These are phyloP conservation scores for Pseudomyrmex concolor DNA, from an alignment of 1,140 invertebrate species.

Conservation along the genomic window DNA sequence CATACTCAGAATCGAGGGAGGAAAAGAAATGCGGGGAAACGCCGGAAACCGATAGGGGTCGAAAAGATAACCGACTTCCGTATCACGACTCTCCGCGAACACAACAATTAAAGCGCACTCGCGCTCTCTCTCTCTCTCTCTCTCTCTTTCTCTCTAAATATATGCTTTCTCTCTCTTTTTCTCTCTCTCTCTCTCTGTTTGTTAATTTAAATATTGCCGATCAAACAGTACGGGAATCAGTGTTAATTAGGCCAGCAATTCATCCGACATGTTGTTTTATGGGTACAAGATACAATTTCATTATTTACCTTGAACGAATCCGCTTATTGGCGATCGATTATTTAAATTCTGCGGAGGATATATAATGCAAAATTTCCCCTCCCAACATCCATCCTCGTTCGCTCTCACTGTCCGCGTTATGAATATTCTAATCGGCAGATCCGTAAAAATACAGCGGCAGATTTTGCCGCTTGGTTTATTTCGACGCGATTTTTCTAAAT, in stretches of 20 bases:
- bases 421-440: slow-evolving; percentile 46
- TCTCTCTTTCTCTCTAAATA: neutral
- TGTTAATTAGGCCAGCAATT: slow-evolving; percentile 35
- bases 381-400: slow-evolving; percentile 10
- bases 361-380: slow-evolving; percentile 21
- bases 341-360: slow-evolving; percentile 33
- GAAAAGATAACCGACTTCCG: neutral
- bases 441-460: neutral
- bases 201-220: slow-evolving; percentile 18
- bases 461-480: neutral
- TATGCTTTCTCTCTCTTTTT: no score
- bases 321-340: slow-evolving; percentile 50
- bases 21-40: slow-evolving; percentile 1
- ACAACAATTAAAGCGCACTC: neutral
- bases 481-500: neutral
- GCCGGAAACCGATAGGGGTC: neutral
- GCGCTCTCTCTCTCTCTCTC: neutral
- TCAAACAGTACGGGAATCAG: neutral
- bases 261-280: slow-evolving; percentile 38
- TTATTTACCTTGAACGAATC: slow-evolving; percentile 41
- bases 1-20: slow-evolving; percentile 18
- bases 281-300: slow-evolving; percentile 25
- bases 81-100: neutral
- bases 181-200: neutral
- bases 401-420: slow-evolving; percentile 6